Evolutionary conservation across 2,888 invertebrate genomes (phyloP), one percentile per base, ranked within the genome.

Genomic region (Sthenelais limicola): DNA sequence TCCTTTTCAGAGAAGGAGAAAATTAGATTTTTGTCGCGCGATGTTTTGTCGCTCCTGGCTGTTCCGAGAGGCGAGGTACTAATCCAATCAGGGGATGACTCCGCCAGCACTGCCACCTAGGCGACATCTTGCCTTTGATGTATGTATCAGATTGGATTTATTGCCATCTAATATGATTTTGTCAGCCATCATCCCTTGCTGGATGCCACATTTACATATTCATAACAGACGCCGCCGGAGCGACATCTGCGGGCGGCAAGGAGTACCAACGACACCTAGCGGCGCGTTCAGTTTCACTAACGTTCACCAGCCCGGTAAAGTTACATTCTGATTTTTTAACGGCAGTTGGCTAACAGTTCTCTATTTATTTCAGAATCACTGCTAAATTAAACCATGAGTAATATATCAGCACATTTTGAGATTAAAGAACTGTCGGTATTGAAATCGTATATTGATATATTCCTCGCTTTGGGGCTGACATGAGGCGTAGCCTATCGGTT

Each of bases 21-120:
- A 62, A 62, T 62, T 62, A 62, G 62, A 62, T 62, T 62, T 62
- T 62, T 62, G 38, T 35, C 62, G 62, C 62, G 62, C 62, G 62
- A 62, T 62, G 62, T 62, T 62, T 62, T 62, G 38, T 26, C 43
- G 62, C 62, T 43, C 43, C 38, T 35, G 38, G 43, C 38, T 43
- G 35, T 35, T 38, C 38, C 24, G 38, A 28, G n/a, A 5, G 62
- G 26, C 21, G 62, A 24, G 38, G 35, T 24, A 35, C 1, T 62
- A 62, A 62, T 62, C 62, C 43, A 62, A 62, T 62, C 62, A 12
- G 9, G 2, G 1, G 38, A 24, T 43, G 62, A 35, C 62, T 38
- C 62, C 35, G 62, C 35, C 38, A 43, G 43, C 38, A 35, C 62
- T 38, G 62, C 62, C 62, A 62, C 62, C 62, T 62, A 62, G 43